A percentile compares a stretch with the other conserved stretches of the same genome.
These are phyloP conservation scores for Gymnocypris eckloni DNA, from an alignment of 2,797 vertebrate genomes.

Conservation along the genomic window DNA sequence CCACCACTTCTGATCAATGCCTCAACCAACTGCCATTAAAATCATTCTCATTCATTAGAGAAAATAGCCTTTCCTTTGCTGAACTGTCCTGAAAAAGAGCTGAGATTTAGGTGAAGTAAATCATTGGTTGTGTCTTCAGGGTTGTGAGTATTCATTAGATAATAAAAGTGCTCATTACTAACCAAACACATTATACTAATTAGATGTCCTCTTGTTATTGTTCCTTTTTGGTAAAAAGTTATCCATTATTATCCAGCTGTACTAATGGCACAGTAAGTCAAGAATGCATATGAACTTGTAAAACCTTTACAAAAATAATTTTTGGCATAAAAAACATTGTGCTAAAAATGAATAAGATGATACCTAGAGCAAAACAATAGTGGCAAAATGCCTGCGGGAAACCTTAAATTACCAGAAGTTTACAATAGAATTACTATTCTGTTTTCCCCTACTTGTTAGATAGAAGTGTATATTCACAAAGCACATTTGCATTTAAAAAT, in stretches of 20 bases:
- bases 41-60: conserved; percentile 57
- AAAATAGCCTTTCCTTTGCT: conserved; percentile 36
- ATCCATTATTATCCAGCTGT: neutral
- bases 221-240: conserved; percentile 7
- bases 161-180: conserved; percentile 36
- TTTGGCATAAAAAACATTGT: neutral
- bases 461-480: neutral
- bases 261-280: conserved; percentile 3
- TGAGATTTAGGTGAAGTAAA: conserved; percentile 49
- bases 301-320: neutral
- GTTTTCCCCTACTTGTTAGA: neutral
- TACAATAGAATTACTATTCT: neutral
- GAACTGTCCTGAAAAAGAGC: conserved; percentile 30
- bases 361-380: neutral
- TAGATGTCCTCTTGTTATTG: conserved; percentile 23
- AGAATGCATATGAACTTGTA: neutral
- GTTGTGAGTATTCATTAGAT: conserved; percentile 30
- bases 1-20: conserved; percentile 56
- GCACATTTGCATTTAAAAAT: neutral
- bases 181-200: conserved; percentile 25
- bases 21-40: conserved; percentile 60
- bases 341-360: neutral
- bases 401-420: neutral
- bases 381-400: neutral
- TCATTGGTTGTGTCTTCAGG: conserved; percentile 31